phyloP scores from a whole-genome alignment of 1,140 invertebrate genomes.

The Nylanderia fulva region DNA sequence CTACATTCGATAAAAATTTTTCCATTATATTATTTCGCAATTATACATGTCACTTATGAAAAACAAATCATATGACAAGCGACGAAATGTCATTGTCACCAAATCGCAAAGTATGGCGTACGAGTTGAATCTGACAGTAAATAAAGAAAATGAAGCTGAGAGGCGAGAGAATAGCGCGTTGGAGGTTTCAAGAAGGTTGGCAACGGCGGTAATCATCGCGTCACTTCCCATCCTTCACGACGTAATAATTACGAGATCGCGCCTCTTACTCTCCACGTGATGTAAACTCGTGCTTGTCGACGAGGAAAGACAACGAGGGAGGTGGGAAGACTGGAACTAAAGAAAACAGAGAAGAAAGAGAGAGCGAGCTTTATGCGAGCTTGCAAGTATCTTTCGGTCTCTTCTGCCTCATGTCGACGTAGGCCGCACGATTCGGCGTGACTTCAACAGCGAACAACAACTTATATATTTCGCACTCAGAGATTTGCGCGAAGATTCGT shows the following conservation, averaged over 20 bases:
- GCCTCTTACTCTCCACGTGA: constrained; percentile 65
- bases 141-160: constrained; percentile 66
- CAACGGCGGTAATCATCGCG: constrained; percentile 76
- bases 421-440: constrained; percentile 56
- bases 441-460: constrained; percentile 29
- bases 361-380: constrained; percentile 66
- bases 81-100: constrained; percentile 25
- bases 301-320: constrained; percentile 54
- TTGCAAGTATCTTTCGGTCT: constrained; percentile 53
- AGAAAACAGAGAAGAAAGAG: constrained; percentile 49
- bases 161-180: constrained; percentile 8
- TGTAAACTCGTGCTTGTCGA: constrained; percentile 38
- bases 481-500: constrained; percentile 44
- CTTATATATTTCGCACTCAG: constrained; percentile 35
- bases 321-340: constrained; percentile 16
- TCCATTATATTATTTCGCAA: not conserved
- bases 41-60: not conserved
- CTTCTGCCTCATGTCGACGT: constrained; percentile 33
- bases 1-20: not conserved
- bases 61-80: not conserved
- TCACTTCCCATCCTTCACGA: constrained; percentile 74
- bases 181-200: constrained; percentile 58
- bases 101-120: constrained; percentile 21
- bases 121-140: constrained; percentile 44
- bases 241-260: constrained; percentile 78